Conservation (phyloP, 2,888 invertebrate species). For the Periphyllus acericola region DNA sequence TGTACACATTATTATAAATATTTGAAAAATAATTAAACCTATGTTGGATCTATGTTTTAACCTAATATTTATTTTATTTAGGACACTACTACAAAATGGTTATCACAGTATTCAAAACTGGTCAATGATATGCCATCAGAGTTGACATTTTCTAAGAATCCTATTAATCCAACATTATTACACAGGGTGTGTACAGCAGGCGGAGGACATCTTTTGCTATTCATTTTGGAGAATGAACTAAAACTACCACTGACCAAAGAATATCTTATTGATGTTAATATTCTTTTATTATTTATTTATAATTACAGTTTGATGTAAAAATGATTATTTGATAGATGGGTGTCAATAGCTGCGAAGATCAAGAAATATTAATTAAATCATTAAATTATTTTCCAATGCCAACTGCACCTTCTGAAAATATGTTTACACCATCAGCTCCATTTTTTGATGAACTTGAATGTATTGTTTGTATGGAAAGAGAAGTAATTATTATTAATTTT, state of each 20-base stretch:
- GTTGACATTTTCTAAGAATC: constrained; percentile 32
- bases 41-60: not conserved
- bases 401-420: constrained; percentile 31
- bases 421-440: constrained; percentile 31
- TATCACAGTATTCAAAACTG: constrained; percentile 44
- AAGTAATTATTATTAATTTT: constrained; percentile 25
- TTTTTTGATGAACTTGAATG: constrained; percentile 47
- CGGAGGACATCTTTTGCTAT: constrained; percentile 49
- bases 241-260: constrained; percentile 45
- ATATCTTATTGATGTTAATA: constrained; percentile 31
- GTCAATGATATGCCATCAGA: constrained; percentile 44
- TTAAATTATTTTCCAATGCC: constrained; percentile 39
- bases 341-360: constrained; percentile 27
- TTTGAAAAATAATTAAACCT: not conserved
- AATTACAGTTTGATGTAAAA: not conserved
- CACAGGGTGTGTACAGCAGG: constrained; percentile 49
- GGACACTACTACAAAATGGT: constrained; percentile 44
- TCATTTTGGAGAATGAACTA: constrained; percentile 42
- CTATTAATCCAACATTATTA: constrained; percentile 30
- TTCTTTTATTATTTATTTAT: constrained; percentile 28
- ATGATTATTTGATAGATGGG: constrained; percentile 39
- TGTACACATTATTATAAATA: not conserved
- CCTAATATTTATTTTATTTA: constrained; percentile 20
- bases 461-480: constrained; percentile 50
- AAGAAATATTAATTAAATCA: constrained; percentile 49